Evolutionary conservation across 2,888 invertebrate species (phyloP), one percentile per base, ranked within the genome.

Genomic region (Idaea biselata): DNA sequence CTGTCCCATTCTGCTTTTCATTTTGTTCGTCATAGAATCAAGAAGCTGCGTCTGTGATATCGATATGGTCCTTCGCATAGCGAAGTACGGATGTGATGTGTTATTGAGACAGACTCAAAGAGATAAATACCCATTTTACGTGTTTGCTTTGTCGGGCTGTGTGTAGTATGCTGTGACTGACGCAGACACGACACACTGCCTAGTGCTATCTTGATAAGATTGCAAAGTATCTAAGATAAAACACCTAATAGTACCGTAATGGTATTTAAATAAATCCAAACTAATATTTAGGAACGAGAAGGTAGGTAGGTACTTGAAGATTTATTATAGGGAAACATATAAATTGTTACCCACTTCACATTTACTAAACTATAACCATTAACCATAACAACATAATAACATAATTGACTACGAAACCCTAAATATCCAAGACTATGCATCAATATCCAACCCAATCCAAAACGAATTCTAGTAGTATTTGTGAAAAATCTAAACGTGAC

Each of bases 401-500:
- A 25, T 25, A 25, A 25, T 25, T 25, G 25, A 25, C 25, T 25
- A 25, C 25, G 5, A 25, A 44, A 44, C 3, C 44, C 0, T 11
- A 44, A 1, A 11, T 6, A 63, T 65, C 63, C 65, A 69, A 69
- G 68, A 68, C 61, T 66, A 64, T 58, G 61, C 18, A 25, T 60
- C 33, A 33, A 58, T 61, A 55, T 61, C 58, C 32, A 1, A 60
- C 11, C 14, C 44, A 44, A 11, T 44, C 44, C 44, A 44, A 8
- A 44, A 44, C 44, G 6, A 44, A 44, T 14, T 44, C 17, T 18
- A 57, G 60, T 63, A 63, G 17, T 62, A 54, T 16, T 63, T 58
- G 60, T 59, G 59, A 58, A 64, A 69, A 72, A 68, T 59, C 66
- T 66, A 68, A 74, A 72, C 68, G 76, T 79, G 77, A 77, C 73